phyloP scores from a whole-genome alignment of 1,140 invertebrate species.

The Patella vulgata region DNA sequence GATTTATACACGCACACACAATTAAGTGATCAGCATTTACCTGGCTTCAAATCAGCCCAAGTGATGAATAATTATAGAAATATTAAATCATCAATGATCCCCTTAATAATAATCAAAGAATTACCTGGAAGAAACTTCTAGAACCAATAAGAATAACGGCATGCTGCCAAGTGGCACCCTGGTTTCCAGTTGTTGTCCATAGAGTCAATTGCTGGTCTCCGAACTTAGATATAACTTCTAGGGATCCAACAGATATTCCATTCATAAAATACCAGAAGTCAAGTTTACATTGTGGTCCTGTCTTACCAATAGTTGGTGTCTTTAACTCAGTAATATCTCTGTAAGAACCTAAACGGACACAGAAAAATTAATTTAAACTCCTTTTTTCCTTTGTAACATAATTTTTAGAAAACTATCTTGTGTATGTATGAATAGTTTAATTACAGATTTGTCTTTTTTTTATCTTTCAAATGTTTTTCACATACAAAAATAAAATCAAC shows the following conservation, averaged over 20 bases:
- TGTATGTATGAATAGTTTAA: neutral
- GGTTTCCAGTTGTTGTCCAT: constrained; percentile 32
- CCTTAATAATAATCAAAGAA: neutral
- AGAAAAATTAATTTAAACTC: constrained; percentile 39
- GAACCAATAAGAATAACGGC: constrained; percentile 44
- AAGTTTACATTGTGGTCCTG: constrained; percentile 50
- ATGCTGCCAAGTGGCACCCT: constrained; percentile 38
- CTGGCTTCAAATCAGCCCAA: neutral
- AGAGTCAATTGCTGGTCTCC: constrained; percentile 28
- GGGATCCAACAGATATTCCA: constrained; percentile 38
- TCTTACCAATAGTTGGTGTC: constrained; percentile 42
- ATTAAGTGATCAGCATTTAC: neutral
- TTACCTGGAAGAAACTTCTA: constrained; percentile 24
- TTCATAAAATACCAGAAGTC: constrained; percentile 50
- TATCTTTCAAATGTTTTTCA: too few relatives aligned
- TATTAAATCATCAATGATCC: neutral
- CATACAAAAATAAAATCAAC: too few relatives aligned
- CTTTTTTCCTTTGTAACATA: constrained; percentile 22
- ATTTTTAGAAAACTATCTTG: neutral
- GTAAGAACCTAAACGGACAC: constrained; percentile 37
- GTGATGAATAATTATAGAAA: neutral
- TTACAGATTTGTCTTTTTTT: too few relatives aligned
- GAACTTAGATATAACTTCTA: constrained; percentile 38
- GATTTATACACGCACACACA: neutral
- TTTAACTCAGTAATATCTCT: constrained; percentile 36